Base-by-base conservation (phyloP, 2,797 vertebrate species). In the Brachymystax lenok region DNA sequence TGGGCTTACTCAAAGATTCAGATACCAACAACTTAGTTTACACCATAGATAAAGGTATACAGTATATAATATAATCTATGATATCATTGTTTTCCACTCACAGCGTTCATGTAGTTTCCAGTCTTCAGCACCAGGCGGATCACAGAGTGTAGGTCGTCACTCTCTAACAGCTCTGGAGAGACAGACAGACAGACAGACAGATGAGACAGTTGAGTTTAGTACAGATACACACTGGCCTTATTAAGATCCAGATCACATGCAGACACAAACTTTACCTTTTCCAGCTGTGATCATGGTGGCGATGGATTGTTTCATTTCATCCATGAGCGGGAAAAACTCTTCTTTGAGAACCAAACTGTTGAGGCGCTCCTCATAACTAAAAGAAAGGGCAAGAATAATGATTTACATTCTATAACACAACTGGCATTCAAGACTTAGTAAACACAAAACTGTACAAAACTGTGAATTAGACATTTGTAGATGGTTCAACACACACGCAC, bases 91-190 rank as follows among this genome's bases (percentile, higher is more conserved):
- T 51, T 0, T 1, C 16, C 1, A 91, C 94, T 94, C 76, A 96
- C 96, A 21, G 94, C 92, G 54, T 96, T 96, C 94, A 96, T 94
- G 88, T 95, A 93, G 84, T 96, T 97, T 30, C 96, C 96, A 0
- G 93, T 93, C 84, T 95, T 95, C 80, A 96, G 89, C 21, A 97
- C 94, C 80, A 96, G 88, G 1, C 90, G 94, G 69, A 96, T 93
- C 73, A 96, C 79, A 46, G 92, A 88, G 77, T 96, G 96, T 33
- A 97, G 91, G 74, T 94, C 82, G 64, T 91, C 90, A 17, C 94
- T 95, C 54, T 90, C 86, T 90, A 96, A 66, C 35, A 96, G 86
- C 88, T 96, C 95, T 96, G 77, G 64, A 76, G 79, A 73, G 40
- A 40, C 40, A 40, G 40, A 40, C 40, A 40, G 40, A 46, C 40